Conservation (phyloP, 2,888 invertebrate genomes). For the Pharmacophagus antenor region DNA sequence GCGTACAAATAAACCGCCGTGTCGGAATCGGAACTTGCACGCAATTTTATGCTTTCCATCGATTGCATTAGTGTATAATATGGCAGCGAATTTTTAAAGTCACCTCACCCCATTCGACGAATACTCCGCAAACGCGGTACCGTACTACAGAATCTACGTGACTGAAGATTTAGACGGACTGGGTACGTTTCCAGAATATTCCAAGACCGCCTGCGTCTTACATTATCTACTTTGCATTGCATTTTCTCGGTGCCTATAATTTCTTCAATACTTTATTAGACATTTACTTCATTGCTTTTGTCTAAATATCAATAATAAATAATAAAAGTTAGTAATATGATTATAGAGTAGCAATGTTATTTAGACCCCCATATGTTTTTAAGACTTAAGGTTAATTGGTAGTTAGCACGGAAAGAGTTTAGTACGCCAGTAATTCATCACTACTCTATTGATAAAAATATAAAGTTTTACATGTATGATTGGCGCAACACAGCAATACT, state of each 20-base stretch:
- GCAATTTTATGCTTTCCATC: constrained; percentile 44
- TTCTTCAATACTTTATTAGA: background rate
- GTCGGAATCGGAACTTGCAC: constrained; percentile 41
- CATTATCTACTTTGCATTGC: background rate
- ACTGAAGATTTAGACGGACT: constrained; percentile 12
- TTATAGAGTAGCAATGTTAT: no score
- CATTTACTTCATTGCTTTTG: background rate
- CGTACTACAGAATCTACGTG: constrained; percentile 14
- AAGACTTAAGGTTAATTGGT: no score
- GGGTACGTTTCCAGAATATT: constrained; percentile 11
- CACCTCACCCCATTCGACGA: background rate
- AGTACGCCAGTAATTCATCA: no score
- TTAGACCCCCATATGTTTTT: no score
- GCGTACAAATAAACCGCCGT: constrained; percentile 45
- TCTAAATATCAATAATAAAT: background rate
- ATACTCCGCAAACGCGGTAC: background rate
- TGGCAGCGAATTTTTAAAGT: constrained; percentile 23
- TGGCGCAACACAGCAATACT: no score
- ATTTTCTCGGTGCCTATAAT: background rate
- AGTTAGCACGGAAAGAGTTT: no score
- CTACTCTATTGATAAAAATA: no score
- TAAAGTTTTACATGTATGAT: no score
- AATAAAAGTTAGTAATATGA: no score
- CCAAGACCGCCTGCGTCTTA: constrained; percentile 4
- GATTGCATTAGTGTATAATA: constrained; percentile 26